Conservation (phyloP, 2,113 vertebrate genomes). For the Pteropus alecto region DNA sequence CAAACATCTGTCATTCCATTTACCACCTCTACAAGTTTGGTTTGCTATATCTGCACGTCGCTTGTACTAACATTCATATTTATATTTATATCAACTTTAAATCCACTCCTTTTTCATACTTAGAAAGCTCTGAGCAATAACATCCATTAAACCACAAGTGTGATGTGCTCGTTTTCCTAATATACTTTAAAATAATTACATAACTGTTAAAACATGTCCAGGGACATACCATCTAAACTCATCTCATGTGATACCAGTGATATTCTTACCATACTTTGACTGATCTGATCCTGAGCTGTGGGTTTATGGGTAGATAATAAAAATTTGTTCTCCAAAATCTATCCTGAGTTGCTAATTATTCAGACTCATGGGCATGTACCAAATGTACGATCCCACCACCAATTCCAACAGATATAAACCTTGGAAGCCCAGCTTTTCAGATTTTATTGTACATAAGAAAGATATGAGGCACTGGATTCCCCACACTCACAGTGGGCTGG, state of each 20-base stretch:
- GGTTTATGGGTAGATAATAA: background rate
- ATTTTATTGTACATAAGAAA: background rate
- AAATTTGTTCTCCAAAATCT: background rate
- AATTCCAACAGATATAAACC: background rate
- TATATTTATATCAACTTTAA: background rate
- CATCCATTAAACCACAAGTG: background rate
- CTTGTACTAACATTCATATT: background rate
- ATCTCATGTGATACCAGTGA: background rate
- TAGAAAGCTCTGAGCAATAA: background rate
- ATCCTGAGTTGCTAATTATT: background rate
- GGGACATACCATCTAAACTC: background rate
- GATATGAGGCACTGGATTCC: background rate
- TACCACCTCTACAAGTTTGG: background rate
- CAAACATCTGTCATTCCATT: background rate
- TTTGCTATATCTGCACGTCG: background rate
- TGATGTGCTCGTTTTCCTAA: background rate
- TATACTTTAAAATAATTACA: slow-evolving; percentile 2
- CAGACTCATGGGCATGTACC: background rate
- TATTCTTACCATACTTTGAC: background rate
- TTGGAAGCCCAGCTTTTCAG: background rate
- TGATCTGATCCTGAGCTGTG: background rate
- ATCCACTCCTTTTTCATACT: background rate
- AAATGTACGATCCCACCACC: background rate
- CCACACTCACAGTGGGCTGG: background rate
- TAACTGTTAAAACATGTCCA: background rate